Conservation (phyloP, 2,888 invertebrate genomes). For the Automeris io region DNA sequence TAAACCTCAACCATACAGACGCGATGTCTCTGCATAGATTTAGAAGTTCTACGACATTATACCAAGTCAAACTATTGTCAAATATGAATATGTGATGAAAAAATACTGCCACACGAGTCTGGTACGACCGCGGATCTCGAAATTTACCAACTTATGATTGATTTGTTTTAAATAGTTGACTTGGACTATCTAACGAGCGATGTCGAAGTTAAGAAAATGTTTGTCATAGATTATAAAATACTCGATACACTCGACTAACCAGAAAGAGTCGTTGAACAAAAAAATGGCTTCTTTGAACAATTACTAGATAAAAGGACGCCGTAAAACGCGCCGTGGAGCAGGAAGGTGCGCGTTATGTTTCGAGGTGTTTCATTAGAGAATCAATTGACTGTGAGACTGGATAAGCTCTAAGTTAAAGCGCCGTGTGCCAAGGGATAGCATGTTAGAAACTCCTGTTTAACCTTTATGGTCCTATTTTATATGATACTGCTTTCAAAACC, state of each 20-base stretch:
- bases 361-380: constrained; percentile 33
- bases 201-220: no score
- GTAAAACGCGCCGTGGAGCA: constrained; percentile 11
- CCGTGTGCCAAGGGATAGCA: background rate
- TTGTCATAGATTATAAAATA: constrained; percentile 1
- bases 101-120: no score
- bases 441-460: background rate
- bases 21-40: no score
- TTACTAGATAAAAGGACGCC: constrained; percentile 25
- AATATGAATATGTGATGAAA: no score
- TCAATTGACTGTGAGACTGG: constrained; percentile 35
- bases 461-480: background rate
- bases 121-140: no score
- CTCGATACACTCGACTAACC: constrained; percentile 1
- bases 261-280: constrained; percentile 20
- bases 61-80: no score
- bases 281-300: constrained; percentile 23
- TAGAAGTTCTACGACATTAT: no score
- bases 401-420: constrained; percentile 21
- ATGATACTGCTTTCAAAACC: background rate
- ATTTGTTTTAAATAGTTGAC: no score
- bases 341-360: constrained; percentile 16
- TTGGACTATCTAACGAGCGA: no score
- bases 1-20: no score
- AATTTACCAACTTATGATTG: no score